Base-by-base conservation (phyloP, 2,113 vertebrate genomes). In the Chaetops frenatus region DNA sequence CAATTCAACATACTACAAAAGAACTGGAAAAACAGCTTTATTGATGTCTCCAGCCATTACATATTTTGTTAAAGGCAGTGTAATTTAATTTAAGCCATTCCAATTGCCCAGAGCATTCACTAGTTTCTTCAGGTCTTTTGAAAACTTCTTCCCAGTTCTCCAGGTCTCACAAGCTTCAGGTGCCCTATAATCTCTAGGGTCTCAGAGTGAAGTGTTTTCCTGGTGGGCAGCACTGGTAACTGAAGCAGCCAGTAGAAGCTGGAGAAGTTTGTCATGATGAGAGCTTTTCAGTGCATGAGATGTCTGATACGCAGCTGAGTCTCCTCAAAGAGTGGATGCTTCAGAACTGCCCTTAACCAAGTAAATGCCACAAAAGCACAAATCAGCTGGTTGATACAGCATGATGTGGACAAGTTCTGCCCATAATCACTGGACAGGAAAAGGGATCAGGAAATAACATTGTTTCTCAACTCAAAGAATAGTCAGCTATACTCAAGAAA, bases 311-410 rank as follows among this genome's bases (percentile, higher is more conserved):
- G 15, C 73, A 91, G 84, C 90, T 70, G 71, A 72, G 87, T 77
- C 74, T 94, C 78, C 87, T 94, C 89, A 94, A 71, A 91, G 73
- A 65, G 78, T 35, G 50, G 73, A 44, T 50, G 87, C 54, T 91
- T 92, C 93, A 77, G 78, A 92, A 80, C 66, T 89, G 84, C 84
- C 87, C 95, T 86, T 94, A 71, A 74, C 92, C 86, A 96, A 95
- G 95, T 21, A 91, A 97, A 97, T 50, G 77, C 87, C 94, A 95
- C 87, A 95, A 82, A 92, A 95, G 81, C 78, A 95, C 66, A 96
- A 93, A 92, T 91, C 87, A 92, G 93, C 78, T 72, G 58, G 50
- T 33, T 91, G 89, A 53, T 69, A 89, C 25, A 84, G 44, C 67
- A 89, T 48, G 38, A 47, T 5, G 10, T 9, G 33, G 33, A 47